Percentiles rank a stretch among this genome's conserved stretches.
These are phyloP conservation scores for Chirona hameri DNA, from an alignment of 2,888 invertebrate genomes.

Conservation along the genomic window DNA sequence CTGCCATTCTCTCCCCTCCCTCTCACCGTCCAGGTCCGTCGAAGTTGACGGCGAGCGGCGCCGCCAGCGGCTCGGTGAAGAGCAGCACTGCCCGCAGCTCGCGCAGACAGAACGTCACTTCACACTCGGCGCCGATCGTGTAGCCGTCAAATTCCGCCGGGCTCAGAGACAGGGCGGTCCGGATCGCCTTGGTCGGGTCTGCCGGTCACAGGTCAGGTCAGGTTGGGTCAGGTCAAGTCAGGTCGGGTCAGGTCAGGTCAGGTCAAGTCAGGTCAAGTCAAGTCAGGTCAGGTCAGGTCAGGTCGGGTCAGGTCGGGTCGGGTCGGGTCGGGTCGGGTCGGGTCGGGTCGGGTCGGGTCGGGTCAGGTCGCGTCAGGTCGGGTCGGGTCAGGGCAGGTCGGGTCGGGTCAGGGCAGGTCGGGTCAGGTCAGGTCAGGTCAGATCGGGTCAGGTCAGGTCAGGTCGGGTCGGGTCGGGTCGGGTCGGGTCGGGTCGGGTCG, in stretches of 20 bases:
- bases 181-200: conserved; percentile 63
- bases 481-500: too few relatives aligned
- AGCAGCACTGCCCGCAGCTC: conserved; percentile 74
- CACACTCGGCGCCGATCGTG: conserved; percentile 60
- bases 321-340: background rate
- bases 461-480: too few relatives aligned
- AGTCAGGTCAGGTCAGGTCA: background rate
- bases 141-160: conserved; percentile 70
- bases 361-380: background rate
- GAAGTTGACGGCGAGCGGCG: conserved; percentile 68
- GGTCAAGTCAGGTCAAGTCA: background rate
- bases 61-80: conserved; percentile 70
- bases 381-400: too few relatives aligned
- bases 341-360: background rate
- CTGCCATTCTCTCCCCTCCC: background rate
- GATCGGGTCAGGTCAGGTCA: background rate
- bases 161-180: conserved; percentile 71
- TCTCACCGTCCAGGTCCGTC: conserved; percentile 67
- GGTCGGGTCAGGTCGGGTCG: background rate
- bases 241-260: too few relatives aligned
- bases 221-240: too few relatives aligned
- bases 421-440: background rate
- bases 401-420: too few relatives aligned
- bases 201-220: conserved; percentile 42
- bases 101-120: conserved; percentile 78